Evolutionary conservation across 2,113 vertebrate genomes (phyloP).

Genomic region (Oncorhynchus gorbuscha): DNA sequence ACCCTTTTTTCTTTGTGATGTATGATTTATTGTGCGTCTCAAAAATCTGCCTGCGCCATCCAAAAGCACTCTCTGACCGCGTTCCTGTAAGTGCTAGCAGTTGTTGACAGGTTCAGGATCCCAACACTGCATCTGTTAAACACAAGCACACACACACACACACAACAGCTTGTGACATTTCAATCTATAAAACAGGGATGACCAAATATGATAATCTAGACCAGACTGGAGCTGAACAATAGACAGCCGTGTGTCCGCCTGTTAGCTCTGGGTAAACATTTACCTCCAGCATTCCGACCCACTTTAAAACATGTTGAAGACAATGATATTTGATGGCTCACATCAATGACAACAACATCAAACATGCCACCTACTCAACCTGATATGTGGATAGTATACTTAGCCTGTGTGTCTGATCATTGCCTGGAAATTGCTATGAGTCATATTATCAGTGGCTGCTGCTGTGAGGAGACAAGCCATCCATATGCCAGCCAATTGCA

Average conservation of each 20-base stretch:
- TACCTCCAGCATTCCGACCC: background rate
- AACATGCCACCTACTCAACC: background rate
- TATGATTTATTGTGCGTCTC: slow-evolving; percentile 56
- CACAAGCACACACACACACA: background rate
- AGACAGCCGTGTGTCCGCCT: background rate
- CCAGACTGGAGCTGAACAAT: background rate
- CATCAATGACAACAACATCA: background rate
- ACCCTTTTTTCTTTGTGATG: slow-evolving; percentile 15
- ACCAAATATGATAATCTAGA: background rate
- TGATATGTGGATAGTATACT: background rate
- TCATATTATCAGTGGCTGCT: background rate
- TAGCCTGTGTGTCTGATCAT: background rate
- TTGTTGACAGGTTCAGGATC: background rate
- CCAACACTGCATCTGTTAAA: slow-evolving; percentile 18
- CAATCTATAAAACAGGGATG: background rate
- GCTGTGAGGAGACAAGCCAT: background rate
- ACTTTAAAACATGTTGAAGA: background rate
- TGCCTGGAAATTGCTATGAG: background rate
- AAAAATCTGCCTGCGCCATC: slow-evolving; percentile 14
- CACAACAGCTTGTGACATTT: background rate
- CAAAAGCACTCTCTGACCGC: background rate
- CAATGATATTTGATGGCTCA: background rate
- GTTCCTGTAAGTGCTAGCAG: too few species aligned
- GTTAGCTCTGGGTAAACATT: background rate
- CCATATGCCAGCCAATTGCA: background rate